Conservation (phyloP, 2,888 invertebrate genomes). For the Drosophila putrida region DNA sequence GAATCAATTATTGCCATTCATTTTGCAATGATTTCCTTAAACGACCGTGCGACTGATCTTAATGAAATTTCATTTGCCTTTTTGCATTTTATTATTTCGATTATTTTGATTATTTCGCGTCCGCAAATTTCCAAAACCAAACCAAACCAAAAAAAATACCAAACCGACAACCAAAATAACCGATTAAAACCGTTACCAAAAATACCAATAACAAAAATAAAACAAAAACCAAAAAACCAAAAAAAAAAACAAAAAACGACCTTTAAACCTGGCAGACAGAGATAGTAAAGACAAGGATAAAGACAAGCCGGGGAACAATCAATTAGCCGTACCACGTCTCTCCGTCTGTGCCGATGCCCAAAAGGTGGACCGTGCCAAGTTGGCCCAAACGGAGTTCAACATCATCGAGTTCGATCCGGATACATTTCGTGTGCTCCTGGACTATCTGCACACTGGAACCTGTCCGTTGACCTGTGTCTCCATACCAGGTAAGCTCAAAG, state of each 20-base stretch:
- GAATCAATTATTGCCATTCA: slow-evolving; percentile 14
- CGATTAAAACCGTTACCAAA: slow-evolving; percentile 3
- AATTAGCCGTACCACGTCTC: slow-evolving; percentile 93
- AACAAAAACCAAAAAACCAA: slow-evolving; percentile 9
- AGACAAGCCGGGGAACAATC: slow-evolving; percentile 90
- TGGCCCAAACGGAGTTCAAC: slow-evolving; percentile 97
- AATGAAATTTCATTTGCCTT: slow-evolving; percentile 30
- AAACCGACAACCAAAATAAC: slow-evolving; percentile 9
- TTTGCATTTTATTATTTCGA: slow-evolving; percentile 36
- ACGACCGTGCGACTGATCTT: slow-evolving; percentile 24
- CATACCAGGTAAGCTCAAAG: slow-evolving; percentile 89
- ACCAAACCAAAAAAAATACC: slow-evolving; percentile 4
- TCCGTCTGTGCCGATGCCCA: slow-evolving; percentile 97
- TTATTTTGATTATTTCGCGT: slow-evolving; percentile 34
- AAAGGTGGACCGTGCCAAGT: slow-evolving; percentile 95
- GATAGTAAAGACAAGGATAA: slow-evolving; percentile 93
- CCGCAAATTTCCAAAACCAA: slow-evolving; percentile 19
- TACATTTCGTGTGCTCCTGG: slow-evolving; percentile 95
- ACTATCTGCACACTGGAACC: slow-evolving; percentile 96
- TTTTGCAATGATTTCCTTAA: slow-evolving; percentile 39
- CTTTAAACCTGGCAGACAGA: slow-evolving; percentile 87
- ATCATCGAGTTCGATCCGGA: slow-evolving; percentile 98
- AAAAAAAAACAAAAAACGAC: slow-evolving; percentile 16
- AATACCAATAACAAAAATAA: neutral
- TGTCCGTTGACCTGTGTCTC: slow-evolving; percentile 96